phyloP scores from a whole-genome alignment of 2,888 invertebrate species.

The Panopea generosa region DNA sequence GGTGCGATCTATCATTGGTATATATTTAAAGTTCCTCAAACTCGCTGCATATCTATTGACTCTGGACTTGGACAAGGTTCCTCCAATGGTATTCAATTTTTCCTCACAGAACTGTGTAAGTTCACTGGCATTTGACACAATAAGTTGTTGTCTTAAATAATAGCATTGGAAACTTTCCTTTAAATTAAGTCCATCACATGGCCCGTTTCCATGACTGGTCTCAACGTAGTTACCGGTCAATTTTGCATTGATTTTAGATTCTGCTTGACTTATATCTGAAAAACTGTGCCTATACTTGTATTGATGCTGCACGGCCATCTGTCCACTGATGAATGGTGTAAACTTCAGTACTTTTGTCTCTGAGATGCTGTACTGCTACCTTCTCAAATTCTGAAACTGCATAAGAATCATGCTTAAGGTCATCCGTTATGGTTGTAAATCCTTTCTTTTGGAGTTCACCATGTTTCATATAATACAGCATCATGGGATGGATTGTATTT shows the following conservation, averaged over 20 bases:
- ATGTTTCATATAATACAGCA: not conserved
- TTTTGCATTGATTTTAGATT: not conserved
- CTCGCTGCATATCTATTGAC: not conserved
- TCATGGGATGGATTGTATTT: constrained; percentile 23
- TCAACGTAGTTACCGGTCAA: not conserved
- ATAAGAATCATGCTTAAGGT: no score
- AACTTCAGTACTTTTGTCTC: no score
- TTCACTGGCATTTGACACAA: not conserved
- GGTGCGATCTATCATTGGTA: not conserved
- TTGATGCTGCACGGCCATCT: no score
- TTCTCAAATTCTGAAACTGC: no score
- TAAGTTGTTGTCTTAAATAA: not conserved
- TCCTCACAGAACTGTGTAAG: not conserved
- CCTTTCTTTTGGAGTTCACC: no score
- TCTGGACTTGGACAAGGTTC: not conserved
- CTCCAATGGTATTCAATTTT: not conserved
- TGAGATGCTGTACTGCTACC: no score
- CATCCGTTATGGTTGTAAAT: no score
- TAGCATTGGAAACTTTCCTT: not conserved
- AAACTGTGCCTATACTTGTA: no score
- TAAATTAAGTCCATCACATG: not conserved
- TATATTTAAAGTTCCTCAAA: not conserved
- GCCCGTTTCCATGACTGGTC: not conserved
- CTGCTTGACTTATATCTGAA: not conserved
- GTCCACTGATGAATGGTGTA: no score